Conservation (phyloP, 2,113 vertebrate species). For the Hydrolagus affinis region DNA sequence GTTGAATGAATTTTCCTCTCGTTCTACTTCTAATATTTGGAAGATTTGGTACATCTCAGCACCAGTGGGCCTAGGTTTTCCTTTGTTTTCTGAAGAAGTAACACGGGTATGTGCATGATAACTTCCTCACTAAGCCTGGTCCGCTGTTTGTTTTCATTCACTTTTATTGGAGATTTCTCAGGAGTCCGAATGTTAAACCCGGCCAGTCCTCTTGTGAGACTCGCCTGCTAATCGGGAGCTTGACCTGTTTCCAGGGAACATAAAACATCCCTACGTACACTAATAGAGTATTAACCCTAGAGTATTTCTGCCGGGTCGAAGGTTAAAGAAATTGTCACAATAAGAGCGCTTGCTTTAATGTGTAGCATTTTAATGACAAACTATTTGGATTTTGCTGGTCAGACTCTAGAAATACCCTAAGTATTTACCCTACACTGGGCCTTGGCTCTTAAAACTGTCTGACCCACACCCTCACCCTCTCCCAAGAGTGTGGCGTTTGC, state of each 20-base stretch:
- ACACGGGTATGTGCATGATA: no score
- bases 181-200: neutral
- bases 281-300: neutral
- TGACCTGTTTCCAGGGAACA: neutral
- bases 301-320: neutral
- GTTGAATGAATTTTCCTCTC: no score
- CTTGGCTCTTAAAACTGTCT: no score
- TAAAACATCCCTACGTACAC: neutral
- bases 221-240: neutral
- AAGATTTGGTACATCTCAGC: no score
- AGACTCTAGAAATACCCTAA: no score
- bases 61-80: no score
- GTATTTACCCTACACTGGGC: no score
- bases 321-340: conserved; percentile 29
- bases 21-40: no score
- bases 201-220: neutral
- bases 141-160: neutral
- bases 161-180: neutral
- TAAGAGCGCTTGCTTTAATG: conserved; percentile 20
- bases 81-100: no score
- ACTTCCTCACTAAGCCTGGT: no score
- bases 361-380: neutral
- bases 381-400: no score
- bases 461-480: no score
- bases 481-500: neutral